phyloP scores from a whole-genome alignment of 2,113 vertebrate species.

The Rhynchomys soricoides region DNA sequence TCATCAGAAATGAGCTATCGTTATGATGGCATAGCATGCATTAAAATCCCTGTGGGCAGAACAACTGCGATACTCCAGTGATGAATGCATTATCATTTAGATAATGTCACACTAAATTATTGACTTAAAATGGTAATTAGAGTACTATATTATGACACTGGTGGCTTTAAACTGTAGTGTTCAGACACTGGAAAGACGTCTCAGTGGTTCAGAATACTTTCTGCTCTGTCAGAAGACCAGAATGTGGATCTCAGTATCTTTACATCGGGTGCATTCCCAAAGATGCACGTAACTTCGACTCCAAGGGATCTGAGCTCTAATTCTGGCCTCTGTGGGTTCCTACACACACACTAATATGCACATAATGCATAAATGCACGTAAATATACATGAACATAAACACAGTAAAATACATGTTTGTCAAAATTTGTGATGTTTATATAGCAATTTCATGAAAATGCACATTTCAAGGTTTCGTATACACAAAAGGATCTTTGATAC shows the following conservation, averaged over 20 bases:
- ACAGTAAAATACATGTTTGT: not conserved
- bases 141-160: not conserved
- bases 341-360: not conserved
- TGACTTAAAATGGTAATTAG: not conserved
- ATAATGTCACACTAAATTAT: not conserved
- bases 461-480: not conserved
- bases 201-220: not conserved
- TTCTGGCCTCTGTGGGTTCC: not conserved
- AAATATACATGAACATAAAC: not conserved
- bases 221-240: not conserved
- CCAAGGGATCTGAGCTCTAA: not conserved
- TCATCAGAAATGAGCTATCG: not conserved
- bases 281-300: not conserved
- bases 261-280: not conserved
- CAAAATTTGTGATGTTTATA: not conserved
- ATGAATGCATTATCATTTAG: not conserved
- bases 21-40: not conserved
- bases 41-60: not conserved
- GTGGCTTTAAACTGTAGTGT: not conserved
- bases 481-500: not conserved
- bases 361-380: not conserved
- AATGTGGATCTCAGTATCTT: not conserved
- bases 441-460: not conserved
- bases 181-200: not conserved
- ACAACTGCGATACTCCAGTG: not conserved